Base-by-base conservation (phyloP, 1,140 invertebrate species). In the Neodiprion virginianus region DNA sequence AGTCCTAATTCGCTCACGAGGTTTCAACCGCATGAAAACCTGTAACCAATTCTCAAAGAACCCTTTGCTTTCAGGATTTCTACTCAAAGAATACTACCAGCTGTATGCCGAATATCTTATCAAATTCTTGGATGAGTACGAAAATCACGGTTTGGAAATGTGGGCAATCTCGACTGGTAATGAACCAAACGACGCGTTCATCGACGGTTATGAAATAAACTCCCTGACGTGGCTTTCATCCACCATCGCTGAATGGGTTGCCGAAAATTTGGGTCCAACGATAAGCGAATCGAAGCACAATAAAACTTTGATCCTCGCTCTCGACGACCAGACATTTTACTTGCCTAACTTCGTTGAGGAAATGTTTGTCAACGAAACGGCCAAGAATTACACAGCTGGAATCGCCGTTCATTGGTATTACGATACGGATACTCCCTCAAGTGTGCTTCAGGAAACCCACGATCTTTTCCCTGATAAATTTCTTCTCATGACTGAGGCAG, bases 31-130 rank as follows among this genome's bases (percentile, higher is more conserved):
- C 17, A 21, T 21, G 17, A 21, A 21, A 21, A 21, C 17, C 17
- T 21, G 17, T 21, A 21, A 21, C 17, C 0, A 21, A 21, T 21
- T 21, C 17, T 21, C 17, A 21, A 21, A 21, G 17, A 21, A 21
- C 0, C 17, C 17, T 21, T 21, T 21, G 17, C 17, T 81, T 79
- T 84, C 81, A 80, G 91, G 90, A 50, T 83, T 83, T 47, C 82
- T 98, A 1, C 92, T 92, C 76, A 84, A 87, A 1, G 87, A 92
- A 71, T 96, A 94, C 82, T 97, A 95, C 81, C 92, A 95, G 83
- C 84, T 91, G 0, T 98, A 92, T 89, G 95, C 95, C 0, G 89
- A 96, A 79, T 98, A 98, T 82, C 91, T 95, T 82, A 81, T 95
- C 1, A 94, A 91, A 91, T 93, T 92, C 82, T 77, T 92, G 12